These are phyloP conservation scores for Amblyornis subalaris DNA, from an alignment of 2,113 vertebrate species.

Conservation along the genomic window DNA sequence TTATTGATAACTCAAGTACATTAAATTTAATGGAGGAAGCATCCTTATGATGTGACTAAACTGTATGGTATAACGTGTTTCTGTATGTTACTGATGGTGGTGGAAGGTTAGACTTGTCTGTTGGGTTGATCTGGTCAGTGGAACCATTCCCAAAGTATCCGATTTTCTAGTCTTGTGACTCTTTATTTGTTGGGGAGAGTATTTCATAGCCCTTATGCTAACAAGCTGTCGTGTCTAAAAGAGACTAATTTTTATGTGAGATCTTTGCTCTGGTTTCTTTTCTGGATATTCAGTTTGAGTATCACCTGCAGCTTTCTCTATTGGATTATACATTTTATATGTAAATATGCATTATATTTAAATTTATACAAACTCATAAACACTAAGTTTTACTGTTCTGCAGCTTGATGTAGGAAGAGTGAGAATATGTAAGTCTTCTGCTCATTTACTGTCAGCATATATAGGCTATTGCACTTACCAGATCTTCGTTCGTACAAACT, in stretches of 20 bases:
- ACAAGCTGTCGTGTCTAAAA: not conserved
- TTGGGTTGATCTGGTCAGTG: not conserved
- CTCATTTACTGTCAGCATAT: not conserved
- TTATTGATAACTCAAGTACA: not conserved
- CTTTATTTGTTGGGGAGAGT: not conserved
- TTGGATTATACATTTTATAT: not conserved
- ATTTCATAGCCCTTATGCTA: not conserved
- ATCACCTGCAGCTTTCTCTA: not conserved
- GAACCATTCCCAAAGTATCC: not conserved
- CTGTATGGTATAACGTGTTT: not conserved
- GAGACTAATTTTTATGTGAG: not conserved
- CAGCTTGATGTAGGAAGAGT: not conserved
- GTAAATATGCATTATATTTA: not conserved
- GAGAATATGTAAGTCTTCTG: not conserved
- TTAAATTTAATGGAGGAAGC: not conserved
- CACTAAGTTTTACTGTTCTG: not conserved
- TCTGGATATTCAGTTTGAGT: not conserved
- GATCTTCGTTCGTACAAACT: not conserved
- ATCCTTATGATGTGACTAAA: not conserved
- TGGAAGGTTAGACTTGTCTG: not conserved
- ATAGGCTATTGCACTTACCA: not conserved
- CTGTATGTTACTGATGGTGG: accelerated
- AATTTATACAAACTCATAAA: not conserved
- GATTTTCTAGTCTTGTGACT: not conserved
- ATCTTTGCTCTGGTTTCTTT: not conserved